Evolutionary conservation across 2,888 invertebrate species (phyloP), one percentile per base, ranked within the genome.

Genomic region (Masnerella sp.): DNA sequence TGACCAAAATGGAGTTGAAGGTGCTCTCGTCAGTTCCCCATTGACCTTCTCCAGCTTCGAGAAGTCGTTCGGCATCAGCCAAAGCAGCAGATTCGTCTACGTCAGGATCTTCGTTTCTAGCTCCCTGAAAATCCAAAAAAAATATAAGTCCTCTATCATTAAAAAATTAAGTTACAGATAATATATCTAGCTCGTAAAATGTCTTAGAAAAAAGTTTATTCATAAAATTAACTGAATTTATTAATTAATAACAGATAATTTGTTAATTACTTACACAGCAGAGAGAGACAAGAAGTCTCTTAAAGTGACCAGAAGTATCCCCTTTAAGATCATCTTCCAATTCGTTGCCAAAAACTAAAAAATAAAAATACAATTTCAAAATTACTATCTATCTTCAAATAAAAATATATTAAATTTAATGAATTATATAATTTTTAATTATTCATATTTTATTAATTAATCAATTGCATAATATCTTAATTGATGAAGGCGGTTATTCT

Each of bases 241-340:
- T n/a, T n/a, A n/a, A n/a, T n/a, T n/a, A n/a, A n/a, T n/a, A n/a
- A n/a, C n/a, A n/a, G n/a, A n/a, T n/a, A n/a, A n/a, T n/a, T n/a
- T n/a, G n/a, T n/a, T n/a, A n/a, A n/a, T n/a, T n/a, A 70, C 83
- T 81, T 75, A 85, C 85, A 83, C 93, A 92, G 80, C 70, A 70
- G 14, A 96, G 88, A 0, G 97, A 96, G 15, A 98, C 94, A 80
- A 97, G 92, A 54, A 98, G 90, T 71, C 96, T 91, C 89, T 96
- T 95, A 89, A 98, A 98, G 88, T 96, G 95, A 9, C 98, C 98
- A 9, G 96, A 96, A 5, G 97, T 97, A 87, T 98, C 98, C 52
- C 94, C 95, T 85, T 94, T 94, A 80, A 98, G 89, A 84, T 96
- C 97, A 5, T 92, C 92, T 85, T 97, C 97, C 75, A 98, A 88